A percentile compares a stretch with the other conserved stretches of the same genome.
These are phyloP conservation scores for Physella acuta DNA, from an alignment of 1,140 invertebrate genomes.

Conservation along the genomic window DNA sequence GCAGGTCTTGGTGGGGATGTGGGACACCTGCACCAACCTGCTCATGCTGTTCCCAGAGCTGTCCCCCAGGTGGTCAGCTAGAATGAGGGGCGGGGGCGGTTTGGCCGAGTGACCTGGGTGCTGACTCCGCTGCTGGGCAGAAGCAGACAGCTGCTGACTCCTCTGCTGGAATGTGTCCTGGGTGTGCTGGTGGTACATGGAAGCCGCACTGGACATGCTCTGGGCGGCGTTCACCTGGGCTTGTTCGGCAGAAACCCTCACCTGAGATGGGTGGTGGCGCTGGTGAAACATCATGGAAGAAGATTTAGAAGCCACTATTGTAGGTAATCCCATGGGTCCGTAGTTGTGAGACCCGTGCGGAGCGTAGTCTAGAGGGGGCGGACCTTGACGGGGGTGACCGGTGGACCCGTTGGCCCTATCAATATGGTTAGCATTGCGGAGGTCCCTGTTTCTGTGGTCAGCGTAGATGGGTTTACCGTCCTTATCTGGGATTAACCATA, in stretches of 20 bases:
- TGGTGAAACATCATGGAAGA: neutral
- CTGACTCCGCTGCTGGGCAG: neutral
- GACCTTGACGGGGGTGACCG: neutral
- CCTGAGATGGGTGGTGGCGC: neutral
- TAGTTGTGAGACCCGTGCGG: neutral
- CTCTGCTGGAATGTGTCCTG: neutral
- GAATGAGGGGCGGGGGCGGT: constrained; percentile 21
- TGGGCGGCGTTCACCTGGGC: neutral
- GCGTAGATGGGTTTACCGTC: constrained; percentile 4
- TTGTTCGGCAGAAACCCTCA: neutral
- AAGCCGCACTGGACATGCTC: neutral
- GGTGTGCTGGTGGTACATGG: neutral
- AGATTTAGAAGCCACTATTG: neutral
- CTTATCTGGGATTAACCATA: neutral
- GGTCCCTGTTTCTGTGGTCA: neutral
- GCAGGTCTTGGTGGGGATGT: constrained; percentile 27
- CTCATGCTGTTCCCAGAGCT: neutral
- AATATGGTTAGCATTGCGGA: neutral
- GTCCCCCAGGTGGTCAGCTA: constrained; percentile 6
- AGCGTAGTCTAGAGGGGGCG: constrained; percentile 4
- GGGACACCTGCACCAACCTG: neutral
- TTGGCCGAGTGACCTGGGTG: neutral
- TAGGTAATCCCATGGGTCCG: neutral
- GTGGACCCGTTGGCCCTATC: neutral
- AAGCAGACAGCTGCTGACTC: neutral